phyloP scores from a whole-genome alignment of 2,113 vertebrate genomes.

The Lates calcarifer region DNA sequence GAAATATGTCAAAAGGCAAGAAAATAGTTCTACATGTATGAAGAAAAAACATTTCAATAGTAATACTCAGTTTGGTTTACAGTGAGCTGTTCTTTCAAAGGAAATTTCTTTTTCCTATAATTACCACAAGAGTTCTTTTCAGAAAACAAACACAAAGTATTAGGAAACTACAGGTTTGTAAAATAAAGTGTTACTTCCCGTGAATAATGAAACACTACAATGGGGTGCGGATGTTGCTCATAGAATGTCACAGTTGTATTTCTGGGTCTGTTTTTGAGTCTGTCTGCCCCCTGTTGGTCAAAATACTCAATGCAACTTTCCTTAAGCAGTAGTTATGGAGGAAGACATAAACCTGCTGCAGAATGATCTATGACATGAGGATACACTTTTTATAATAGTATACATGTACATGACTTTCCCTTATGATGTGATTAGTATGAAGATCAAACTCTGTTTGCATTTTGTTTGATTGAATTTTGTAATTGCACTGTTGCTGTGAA shows the following conservation, averaged over 20 bases:
- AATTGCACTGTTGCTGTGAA: slow-evolving; percentile 15
- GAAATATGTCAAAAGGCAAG: background rate
- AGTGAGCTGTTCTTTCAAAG: background rate
- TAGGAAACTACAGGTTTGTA: background rate
- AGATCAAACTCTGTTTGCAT: slow-evolving; percentile 12
- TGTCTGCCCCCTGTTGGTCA: background rate
- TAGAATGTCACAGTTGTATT: background rate
- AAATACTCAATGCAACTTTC: background rate
- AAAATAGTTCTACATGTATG: background rate
- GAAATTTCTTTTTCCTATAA: background rate
- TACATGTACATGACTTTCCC: background rate
- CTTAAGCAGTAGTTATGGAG: background rate
- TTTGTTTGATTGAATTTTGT: slow-evolving; percentile 24
- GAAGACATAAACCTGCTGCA: background rate
- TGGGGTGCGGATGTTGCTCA: background rate
- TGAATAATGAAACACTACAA: background rate
- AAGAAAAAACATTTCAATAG: background rate
- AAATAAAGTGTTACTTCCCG: background rate
- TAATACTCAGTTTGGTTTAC: background rate
- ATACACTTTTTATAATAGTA: background rate
- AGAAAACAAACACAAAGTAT: background rate
- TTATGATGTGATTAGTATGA: background rate
- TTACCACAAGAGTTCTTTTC: background rate
- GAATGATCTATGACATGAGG: too few relatives aligned
- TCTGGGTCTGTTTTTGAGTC: background rate